These are phyloP conservation scores for Halichoeres trimaculatus DNA, from an alignment of 2,113 vertebrate species.

Conservation along the genomic window DNA sequence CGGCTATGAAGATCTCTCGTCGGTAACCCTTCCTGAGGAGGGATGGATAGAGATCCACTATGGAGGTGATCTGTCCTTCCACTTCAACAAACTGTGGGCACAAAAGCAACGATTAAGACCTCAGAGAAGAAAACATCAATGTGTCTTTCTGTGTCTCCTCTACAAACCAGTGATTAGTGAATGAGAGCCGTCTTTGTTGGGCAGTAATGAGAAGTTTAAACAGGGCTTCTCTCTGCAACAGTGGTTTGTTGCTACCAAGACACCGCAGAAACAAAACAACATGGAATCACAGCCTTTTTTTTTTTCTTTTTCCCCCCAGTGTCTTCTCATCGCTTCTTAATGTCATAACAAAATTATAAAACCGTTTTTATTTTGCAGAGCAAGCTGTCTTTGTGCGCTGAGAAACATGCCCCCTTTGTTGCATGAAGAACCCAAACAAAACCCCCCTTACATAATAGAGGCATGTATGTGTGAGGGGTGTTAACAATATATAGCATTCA, in stretches of 20 bases:
- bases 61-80: constrained; percentile 99
- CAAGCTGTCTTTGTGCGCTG: not conserved
- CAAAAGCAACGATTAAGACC: constrained; percentile 57
- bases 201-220: constrained; percentile 65
- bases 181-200: constrained; percentile 66
- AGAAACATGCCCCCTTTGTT: constrained; percentile 39
- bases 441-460: constrained; percentile 39
- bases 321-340: constrained; percentile 25
- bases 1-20: constrained; percentile 98
- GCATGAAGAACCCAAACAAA: constrained; percentile 33
- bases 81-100: constrained; percentile 97
- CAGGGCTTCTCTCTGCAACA: constrained; percentile 55
- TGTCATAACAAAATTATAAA: constrained; percentile 43
- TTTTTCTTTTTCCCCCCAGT: constrained; percentile 16
- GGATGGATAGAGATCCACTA: constrained; percentile 98
- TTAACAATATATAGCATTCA: constrained; percentile 62
- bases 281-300: constrained; percentile 50
- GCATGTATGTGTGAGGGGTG: constrained; percentile 51
- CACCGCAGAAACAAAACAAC: constrained; percentile 57
- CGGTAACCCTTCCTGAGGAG: constrained; percentile 99
- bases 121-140: constrained; percentile 18
- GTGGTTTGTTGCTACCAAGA: constrained; percentile 51
- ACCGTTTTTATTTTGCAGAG: constrained; percentile 6
- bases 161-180: constrained; percentile 58
- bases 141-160: constrained; percentile 41